Evolutionary conservation across 2,113 vertebrate genomes (phyloP), one percentile per base, ranked within the genome.

Genomic region (Ammodytes dubius): DNA sequence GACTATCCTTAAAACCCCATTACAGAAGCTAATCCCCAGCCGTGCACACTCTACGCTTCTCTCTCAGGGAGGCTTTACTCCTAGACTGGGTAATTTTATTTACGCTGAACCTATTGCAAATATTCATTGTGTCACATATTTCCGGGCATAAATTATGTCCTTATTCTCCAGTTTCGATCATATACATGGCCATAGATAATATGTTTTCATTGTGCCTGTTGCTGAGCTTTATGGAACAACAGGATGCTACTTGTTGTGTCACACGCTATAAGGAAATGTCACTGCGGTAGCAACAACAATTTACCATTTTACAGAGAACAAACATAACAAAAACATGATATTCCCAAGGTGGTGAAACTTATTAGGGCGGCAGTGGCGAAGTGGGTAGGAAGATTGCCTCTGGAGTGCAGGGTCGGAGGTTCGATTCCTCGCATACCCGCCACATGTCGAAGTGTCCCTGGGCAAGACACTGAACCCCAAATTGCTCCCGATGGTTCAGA

Each of bases 1-100:
- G 74, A 83, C 91, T 92, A 90, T 93, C 85, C 92, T 90, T 83
- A 87, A 93, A 93, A 93, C 89, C 84, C 93, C 84, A 95, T 95
- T 94, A 94, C 80, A 87, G 84, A 73, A 79, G 56, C 81, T 92
- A 92, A 92, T 92, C 94, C 88, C 79, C 86, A 63, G 59, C 77
- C 70, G 70, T 61, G 84, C 85, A 76, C 70, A 50, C 81, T 83
- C 77, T 50, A 35, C 46, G 43, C 77, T 81, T 68, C 50, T 17
- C 50, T 13, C 82, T 87, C 65, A 66, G 83, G 79, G 84, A 91
- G 82, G 86, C 81, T 82, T 84, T 77, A 82, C 68, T 70, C 68
- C 79, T 61, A 58, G 53, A 64, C 74, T 75, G 77, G 86, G 86
- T 89, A 72, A 83, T 90, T 88, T 88, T 42, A 79, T 87, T 87